Base-by-base conservation (phyloP, 30 jellyfish, hydroid and myxozoan species). In the Turritopsis rubra region DNA sequence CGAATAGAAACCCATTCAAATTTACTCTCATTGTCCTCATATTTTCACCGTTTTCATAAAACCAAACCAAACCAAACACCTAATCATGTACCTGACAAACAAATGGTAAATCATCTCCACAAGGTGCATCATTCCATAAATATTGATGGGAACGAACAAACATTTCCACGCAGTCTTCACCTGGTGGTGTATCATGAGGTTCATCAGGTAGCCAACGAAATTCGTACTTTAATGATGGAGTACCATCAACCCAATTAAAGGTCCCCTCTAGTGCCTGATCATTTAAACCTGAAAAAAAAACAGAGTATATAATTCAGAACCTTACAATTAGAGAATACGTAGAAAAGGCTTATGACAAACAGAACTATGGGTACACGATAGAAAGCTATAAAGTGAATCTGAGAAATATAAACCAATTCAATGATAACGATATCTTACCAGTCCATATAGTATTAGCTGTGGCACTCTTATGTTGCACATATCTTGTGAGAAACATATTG, bases 191-290 rank as follows among this genome's bases (percentile, higher is more conserved):
- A 72, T 86, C 79, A 18, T 88, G 81, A 8, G 95, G 96, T 68
- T 87, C 89, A 9, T 96, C 96, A 18, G 89, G 95, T 27, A 87
- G 83, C 93, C 95, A 92, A n/a, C 91, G 79, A 88, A 92, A 92
- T 30, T 86, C 88, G 52, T 86, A 85, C 16, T 91, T 54, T 24
- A 89, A 20, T 1, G 94, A 87, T 53, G 83, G 76, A 1, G 98
- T 78, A n/a, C 92, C 92, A 82, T 92, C 98, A 1, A 92, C 85
- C 98, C 98, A 92, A 53, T 81, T 83, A 75, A 92, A 92, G 29
- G 53, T 53, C 21, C 91, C 96, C 72, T 87, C 96, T 16, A 20
- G 25, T 17, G 79, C 73, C 31, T 94, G 84, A 28, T 88, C 98
- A 53, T 88, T 88, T 53, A 91, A 89, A 79, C 98, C 98, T 88